phyloP scores from a whole-genome alignment of 2,113 vertebrate species.

The Chroicocephalus ridibundus region DNA sequence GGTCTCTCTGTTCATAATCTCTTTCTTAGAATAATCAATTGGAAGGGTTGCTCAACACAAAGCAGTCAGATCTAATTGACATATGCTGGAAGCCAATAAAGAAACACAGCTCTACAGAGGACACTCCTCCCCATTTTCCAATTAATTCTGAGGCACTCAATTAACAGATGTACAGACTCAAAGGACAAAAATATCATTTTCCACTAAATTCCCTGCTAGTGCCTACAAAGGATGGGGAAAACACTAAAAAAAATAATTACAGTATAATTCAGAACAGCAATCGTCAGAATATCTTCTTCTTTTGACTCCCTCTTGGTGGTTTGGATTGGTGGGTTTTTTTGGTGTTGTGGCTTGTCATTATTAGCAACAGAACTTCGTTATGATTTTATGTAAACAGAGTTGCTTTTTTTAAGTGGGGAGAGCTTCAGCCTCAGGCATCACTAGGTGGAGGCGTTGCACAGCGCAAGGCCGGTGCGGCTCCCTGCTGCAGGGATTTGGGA shows the following conservation, averaged over 20 bases:
- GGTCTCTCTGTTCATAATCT: background rate
- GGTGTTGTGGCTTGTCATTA: background rate
- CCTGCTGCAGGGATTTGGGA: rapidly evolving
- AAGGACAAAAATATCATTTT: background rate
- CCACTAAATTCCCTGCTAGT: background rate
- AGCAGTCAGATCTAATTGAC: background rate
- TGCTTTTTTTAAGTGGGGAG: background rate
- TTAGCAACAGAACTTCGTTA: background rate
- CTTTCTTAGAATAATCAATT: background rate
- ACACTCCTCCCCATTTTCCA: background rate
- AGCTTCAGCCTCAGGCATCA: background rate
- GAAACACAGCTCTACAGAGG: background rate
- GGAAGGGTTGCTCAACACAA: background rate
- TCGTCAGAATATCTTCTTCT: background rate
- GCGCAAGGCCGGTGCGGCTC: rapidly evolving
- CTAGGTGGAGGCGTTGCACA: background rate
- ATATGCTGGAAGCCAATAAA: background rate
- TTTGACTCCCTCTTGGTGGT: background rate
- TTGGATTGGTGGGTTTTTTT: background rate
- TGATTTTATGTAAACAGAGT: background rate
- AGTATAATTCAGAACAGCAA: background rate
- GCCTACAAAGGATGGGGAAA: background rate
- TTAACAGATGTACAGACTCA: background rate
- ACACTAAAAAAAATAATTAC: background rate
- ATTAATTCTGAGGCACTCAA: background rate